Evolutionary conservation across 1,140 invertebrate genomes (phyloP), one percentile per base, ranked within the genome.

Genomic region (Oryctes rhinoceros): DNA sequence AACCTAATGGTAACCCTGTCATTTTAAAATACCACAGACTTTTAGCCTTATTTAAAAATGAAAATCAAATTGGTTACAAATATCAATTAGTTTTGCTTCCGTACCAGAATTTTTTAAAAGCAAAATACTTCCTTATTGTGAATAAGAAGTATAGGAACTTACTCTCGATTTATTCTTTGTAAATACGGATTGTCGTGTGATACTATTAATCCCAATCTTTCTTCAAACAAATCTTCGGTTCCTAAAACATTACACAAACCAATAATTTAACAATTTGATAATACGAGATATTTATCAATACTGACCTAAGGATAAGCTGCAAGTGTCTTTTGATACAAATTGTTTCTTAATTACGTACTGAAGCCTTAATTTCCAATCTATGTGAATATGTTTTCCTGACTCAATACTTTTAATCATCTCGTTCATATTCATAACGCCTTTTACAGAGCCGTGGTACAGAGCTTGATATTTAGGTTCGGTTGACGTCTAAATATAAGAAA

Each of bases 281-380:
- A 47, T 47, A 47, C 18, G 1, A 44, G 47, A 18, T 47, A 5
- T 11, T 24, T 24, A 5, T 74, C 9, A 10, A 13, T 76, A 76
- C 75, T 85, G 87, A 93, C 92, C 93, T 7, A 95, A 85, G 1
- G 92, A 90, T 85, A 94, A 94, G 81, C 93, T 91, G 83, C 95
- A 96, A 39, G 84, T 86, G n/a, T 92, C 91, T 1, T 90, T 93
- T 35, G 85, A 84, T 4, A 92, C 81, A 79, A 91, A 91, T 79
- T 92, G 91, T 1, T 89, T 90, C 82, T 91, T 91, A 91, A 94
- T 94, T 4, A 93, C 86, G 82, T 90, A 92, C 79, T 92, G 90
- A 0, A 96, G 88, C 10, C 93, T 93, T 7, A 93, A 91, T 83
- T 92, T 93, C 94, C 95, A 96, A 83, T 96, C 94, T n/a, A 96